Evolutionary conservation across 2,888 invertebrate genomes (phyloP), one percentile per base, ranked within the genome.

Genomic region (Empis livida): DNA sequence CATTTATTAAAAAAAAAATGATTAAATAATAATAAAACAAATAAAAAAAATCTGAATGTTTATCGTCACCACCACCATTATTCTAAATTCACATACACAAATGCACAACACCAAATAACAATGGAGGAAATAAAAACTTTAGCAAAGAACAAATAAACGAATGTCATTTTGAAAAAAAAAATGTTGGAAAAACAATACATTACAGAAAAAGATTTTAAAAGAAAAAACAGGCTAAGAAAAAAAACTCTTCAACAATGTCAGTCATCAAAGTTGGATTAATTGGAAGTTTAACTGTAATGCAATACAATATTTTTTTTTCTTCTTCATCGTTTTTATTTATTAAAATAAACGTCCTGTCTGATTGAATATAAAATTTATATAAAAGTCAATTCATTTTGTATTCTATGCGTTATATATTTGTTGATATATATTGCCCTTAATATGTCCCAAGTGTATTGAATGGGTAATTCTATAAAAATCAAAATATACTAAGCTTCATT

Each of bases 231-330:
- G n/a, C 4, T n/a, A 35, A n/a, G 27, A 10, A 31, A 45, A 39
- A 44, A 49, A 42, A 23, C 14, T 41, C 39, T 41, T 43, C 45
- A 52, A 50, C 52, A 52, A 52, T 52, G 52, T 52, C 52, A 52
- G 52, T 52, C 52, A 52, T 52, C 52, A 52, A 52, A 52, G 52
- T 49, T 52, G 52, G 52, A 52, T 52, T 52, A 52, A 52, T 52
- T 52, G 52, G 52, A 48, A 52, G 50, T 52, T 52, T 52, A 52
- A 52, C 52, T 52, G 50, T 50, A 52, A 52, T 52, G 49, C 45
- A 42, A 52, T 52, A 46, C 52, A 32, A 31, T 43, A 48, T 52
- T 45, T 52, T 35, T 13, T n/a, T 35, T 35, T n/a, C n/a, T 32
- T 3, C 8, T 35, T 35, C 8, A 35, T 35, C 2, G 10, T 5